A percentile compares a stretch with the other conserved stretches of the same genome.
Conservation (phyloP, 64 coral and sea anemone genomes). For the Montipora efflorescens region DNA sequence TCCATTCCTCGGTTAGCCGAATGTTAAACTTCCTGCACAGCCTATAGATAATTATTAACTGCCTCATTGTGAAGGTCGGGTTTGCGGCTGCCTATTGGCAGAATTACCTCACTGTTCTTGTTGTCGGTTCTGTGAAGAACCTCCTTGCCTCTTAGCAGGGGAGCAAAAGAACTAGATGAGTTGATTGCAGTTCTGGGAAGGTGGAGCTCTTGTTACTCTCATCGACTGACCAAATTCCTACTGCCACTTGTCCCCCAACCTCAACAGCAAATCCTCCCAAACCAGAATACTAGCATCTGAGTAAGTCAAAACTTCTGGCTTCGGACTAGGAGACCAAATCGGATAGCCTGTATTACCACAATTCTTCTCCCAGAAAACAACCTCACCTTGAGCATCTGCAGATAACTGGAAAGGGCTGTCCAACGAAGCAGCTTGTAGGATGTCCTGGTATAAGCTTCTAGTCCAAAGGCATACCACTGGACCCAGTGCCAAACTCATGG, state of each 20-base stretch:
- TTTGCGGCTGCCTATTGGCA: not conserved
- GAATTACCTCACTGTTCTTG: not conserved
- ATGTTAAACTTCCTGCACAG: slow-evolving; percentile 10
- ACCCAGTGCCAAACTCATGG: slow-evolving; percentile 69
- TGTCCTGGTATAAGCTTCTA: slow-evolving; percentile 15
- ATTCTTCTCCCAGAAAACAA: not conserved
- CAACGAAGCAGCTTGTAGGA: slow-evolving; percentile 27
- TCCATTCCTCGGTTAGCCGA: slow-evolving; percentile 22
- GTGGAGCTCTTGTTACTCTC: slow-evolving; percentile 33
- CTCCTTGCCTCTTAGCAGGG: not conserved
- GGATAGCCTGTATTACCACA: slow-evolving; percentile 33
- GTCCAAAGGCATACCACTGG: slow-evolving; percentile 64
- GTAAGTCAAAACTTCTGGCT: slow-evolving; percentile 19
- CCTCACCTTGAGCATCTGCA: not conserved
- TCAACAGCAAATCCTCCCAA: slow-evolving; percentile 22
- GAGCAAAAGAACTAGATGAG: not conserved
- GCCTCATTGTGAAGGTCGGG: not conserved
- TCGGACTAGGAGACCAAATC: slow-evolving; percentile 25
- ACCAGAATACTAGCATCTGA: slow-evolving; percentile 50
- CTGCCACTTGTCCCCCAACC: not conserved
- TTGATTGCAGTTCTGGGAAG: not conserved
- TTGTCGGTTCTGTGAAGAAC: slow-evolving; percentile 15
- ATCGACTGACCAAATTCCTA: slow-evolving; percentile 12
- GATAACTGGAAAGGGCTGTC: slow-evolving; percentile 9
- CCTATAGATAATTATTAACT: not conserved